Percentiles rank a stretch among this genome's conserved stretches.
phyloP scores from a whole-genome alignment of 2,888 invertebrate species.

The Odontothrips loti region DNA sequence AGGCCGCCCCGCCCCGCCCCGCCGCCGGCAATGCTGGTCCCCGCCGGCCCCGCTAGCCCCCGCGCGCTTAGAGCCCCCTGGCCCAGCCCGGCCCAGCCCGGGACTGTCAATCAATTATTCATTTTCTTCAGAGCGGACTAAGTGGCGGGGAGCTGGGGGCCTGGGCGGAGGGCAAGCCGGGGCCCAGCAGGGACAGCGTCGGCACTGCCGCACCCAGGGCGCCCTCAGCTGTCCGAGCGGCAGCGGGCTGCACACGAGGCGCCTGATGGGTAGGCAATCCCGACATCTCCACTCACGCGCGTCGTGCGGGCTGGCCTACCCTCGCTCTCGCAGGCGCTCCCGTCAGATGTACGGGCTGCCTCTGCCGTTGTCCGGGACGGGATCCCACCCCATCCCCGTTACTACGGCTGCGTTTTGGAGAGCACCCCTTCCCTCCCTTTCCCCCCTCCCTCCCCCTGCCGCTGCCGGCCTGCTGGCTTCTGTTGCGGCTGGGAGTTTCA shows the following conservation, averaged over 20 bases:
- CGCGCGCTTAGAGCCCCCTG: not conserved
- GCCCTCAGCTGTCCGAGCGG: not conserved
- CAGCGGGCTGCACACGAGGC: not conserved
- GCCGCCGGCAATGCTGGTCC: not conserved
- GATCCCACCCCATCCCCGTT: too few relatives aligned
- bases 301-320: too few relatives aligned
- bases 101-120: slow-evolving; percentile 22
- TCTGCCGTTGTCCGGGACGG: too few relatives aligned
- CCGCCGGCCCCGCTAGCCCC: not conserved
- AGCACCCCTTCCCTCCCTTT: too few relatives aligned
- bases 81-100: not conserved
- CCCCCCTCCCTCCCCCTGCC: too few relatives aligned
- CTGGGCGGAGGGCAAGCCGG: not conserved
- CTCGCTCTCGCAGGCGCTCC: too few relatives aligned
- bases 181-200: not conserved
- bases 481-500: too few relatives aligned
- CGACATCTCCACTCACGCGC: too few relatives aligned
- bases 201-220: not conserved
- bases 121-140: slow-evolving; percentile 11
- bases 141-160: not conserved
- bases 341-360: too few relatives aligned
- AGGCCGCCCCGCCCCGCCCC: not conserved
- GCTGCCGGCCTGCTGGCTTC: too few relatives aligned
- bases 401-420: too few relatives aligned
- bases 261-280: too few relatives aligned